Percentiles rank a stretch among this genome's conserved stretches.
phyloP scores from a whole-genome alignment of 2,888 invertebrate species.

The Margaritifera margaritifera region DNA sequence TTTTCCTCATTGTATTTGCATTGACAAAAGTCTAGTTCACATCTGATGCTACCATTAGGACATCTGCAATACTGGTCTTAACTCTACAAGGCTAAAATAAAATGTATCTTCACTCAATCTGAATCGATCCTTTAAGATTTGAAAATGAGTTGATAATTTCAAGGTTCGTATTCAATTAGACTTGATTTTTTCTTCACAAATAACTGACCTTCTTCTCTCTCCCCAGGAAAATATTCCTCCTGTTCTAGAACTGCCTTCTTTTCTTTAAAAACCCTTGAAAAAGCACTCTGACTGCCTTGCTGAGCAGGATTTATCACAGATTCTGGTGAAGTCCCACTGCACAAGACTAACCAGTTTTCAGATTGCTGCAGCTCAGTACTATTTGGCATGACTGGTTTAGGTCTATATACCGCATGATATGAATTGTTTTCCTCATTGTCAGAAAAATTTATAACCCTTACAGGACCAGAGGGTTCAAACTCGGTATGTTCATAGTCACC shows the following conservation, averaged over 20 bases:
- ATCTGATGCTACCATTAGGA: too few relatives aligned
- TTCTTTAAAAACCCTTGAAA: slow-evolving; percentile 32
- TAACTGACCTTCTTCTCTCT: slow-evolving; percentile 39
- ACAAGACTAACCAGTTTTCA: slow-evolving; percentile 8
- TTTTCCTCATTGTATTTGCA: too few relatives aligned
- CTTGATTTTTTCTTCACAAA: neutral
- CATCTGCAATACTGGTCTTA: too few relatives aligned
- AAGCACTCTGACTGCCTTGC: slow-evolving; percentile 33
- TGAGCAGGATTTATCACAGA: slow-evolving; percentile 5
- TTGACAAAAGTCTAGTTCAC: too few relatives aligned
- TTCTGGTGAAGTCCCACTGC: slow-evolving; percentile 13
- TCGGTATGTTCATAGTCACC: slow-evolving; percentile 25
- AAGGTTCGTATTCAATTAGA: too few relatives aligned
- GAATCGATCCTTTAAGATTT: too few relatives aligned
- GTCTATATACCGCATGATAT: slow-evolving; percentile 35
- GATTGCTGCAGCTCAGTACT: slow-evolving; percentile 18
- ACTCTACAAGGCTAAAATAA: too few relatives aligned
- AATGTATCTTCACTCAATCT: too few relatives aligned
- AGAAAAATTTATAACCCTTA: slow-evolving; percentile 31
- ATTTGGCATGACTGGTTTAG: slow-evolving; percentile 39
- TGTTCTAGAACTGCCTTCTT: slow-evolving; percentile 15
- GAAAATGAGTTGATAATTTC: too few relatives aligned
- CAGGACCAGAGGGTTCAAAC: slow-evolving; percentile 38
- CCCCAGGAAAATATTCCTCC: slow-evolving; percentile 39
- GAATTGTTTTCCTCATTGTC: slow-evolving; percentile 25